Base-by-base conservation (phyloP, 2,113 vertebrate genomes). In the Pipra filicauda region DNA sequence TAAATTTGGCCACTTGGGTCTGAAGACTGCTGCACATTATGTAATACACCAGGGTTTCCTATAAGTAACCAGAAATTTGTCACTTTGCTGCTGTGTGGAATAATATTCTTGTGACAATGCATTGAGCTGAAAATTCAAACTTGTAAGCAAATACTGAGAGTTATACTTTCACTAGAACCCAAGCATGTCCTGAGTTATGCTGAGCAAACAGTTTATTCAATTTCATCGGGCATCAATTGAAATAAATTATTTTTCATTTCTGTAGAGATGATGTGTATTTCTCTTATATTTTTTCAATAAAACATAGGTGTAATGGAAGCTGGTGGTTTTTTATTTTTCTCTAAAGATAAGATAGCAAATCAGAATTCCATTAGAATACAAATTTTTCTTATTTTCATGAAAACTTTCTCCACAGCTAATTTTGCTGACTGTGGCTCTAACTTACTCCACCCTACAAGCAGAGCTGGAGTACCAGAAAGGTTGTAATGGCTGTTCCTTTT, bases 51-150 rank as follows among this genome's bases (percentile, higher is more conserved):
- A 61, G 92, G 28, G 85, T 90, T 77, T 85, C 88, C 95, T 97
- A 95, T 94, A 95, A 97, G 96, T 97, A 96, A 87, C 3, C 3
- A 83, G 51, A 92, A 83, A 85, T 61, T 76, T 89, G 73, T 90
- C 59, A n/a, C 43, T 95, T 94, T 91, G 65, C 51, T 96, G 82
- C 76, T 85, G 18, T 79, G 69, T 92, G 78, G 62, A 97, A 95
- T 91, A 88, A 89, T 85, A 51, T 85, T 97, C 86, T 95, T 97
- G 88, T 96, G 89, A 97, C 92, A 95, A 59, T 73, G 92, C 61
- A 73, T 48, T 89, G 76, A 90, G 71, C 70, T 94, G 76, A 54
- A 97, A 95, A 85, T 66, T 59, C 54, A 76, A 88, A 76, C 48
- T 73, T 82, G 30, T 55, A 89, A 90, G 79, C 54, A 91, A 89